Evolutionary conservation across 2,888 invertebrate species (phyloP).

Genomic region (Rhagophthalmus giganteus): DNA sequence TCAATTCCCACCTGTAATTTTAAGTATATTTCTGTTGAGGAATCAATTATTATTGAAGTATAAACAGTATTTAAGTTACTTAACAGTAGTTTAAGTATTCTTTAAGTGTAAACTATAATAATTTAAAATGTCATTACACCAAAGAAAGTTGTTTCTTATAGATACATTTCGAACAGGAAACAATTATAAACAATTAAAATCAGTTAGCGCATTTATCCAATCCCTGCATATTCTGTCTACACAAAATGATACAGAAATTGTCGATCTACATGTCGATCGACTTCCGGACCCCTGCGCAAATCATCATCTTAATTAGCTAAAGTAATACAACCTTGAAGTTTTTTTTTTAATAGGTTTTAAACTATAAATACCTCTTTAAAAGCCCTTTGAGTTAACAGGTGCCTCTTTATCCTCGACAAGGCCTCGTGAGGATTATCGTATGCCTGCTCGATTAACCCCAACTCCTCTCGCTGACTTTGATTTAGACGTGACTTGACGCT

Average conservation of each 20-base stretch:
- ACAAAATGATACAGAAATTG: slow-evolving; percentile 19
- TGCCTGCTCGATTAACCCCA: slow-evolving; percentile 98
- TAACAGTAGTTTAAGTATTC: too few relatives aligned
- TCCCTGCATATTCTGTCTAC: slow-evolving; percentile 15
- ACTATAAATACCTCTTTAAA: slow-evolving; percentile 83
- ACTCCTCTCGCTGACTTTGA: slow-evolving; percentile 97
- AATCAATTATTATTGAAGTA: too few relatives aligned
- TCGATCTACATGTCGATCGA: slow-evolving; percentile 27
- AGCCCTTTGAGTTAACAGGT: slow-evolving; percentile 95
- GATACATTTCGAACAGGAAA: not conserved
- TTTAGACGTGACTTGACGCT: slow-evolving; percentile 96
- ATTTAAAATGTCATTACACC: too few relatives aligned
- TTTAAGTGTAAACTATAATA: too few relatives aligned
- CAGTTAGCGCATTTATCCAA: slow-evolving; percentile 28
- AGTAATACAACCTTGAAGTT: too few relatives aligned
- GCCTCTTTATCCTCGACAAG: slow-evolving; percentile 97
- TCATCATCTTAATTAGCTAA: slow-evolving; percentile 41
- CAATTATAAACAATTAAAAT: slow-evolving; percentile 1
- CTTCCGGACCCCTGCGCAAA: slow-evolving; percentile 43
- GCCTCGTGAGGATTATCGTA: slow-evolving; percentile 99
- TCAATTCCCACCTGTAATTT: slow-evolving; percentile 81
- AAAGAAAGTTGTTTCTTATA: too few relatives aligned
- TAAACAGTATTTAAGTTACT: too few relatives aligned
- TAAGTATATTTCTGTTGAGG: not conserved
- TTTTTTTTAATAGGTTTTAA: too few relatives aligned